Base-by-base conservation (phyloP, 2,888 invertebrate genomes). In the Tetanocera ferruginea region DNA sequence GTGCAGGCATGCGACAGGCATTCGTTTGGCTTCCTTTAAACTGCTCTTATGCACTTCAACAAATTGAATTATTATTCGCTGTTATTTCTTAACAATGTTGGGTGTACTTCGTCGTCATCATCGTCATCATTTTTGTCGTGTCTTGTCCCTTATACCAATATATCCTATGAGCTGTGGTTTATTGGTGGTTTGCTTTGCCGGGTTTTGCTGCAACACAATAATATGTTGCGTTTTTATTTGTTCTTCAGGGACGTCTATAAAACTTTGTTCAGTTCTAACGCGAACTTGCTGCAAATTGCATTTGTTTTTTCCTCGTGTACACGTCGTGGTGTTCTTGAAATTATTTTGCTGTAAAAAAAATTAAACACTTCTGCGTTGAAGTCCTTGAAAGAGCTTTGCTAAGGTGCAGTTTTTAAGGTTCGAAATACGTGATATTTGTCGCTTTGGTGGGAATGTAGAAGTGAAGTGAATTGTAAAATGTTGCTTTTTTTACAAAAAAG, bases 21-120 rank as follows among this genome's bases (percentile, higher is more conserved):
- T 74, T 80, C 51, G 34, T 77, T 49, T 25, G 77, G 79, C 52
- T 78, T 79, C 79, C 37, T 51, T 76, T 70, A 66, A 78, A 79
- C 74, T 76, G 31, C 34, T 73, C 72, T 78, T 75, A 66, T 49
- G 66, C 74, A 75, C 80, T 83, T 81, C 77, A 76, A 81, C 83
- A 86, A 86, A 86, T 86, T 85, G 80, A 86, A 86, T 86, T 86
- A 86, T 83, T 83, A 37, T 57, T 81, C 60, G 60, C 71, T 74
- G 77, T 14, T 43, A 51, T 17, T 62, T 70, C 77, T 76, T 79
- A 62, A 62, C 55, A 76, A 70, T 43, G 19, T 31, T 17, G 19
- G 52, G 19, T 51, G 34, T 28, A 19, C 25, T 3, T 9, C 72
- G 60, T 51, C 64, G 34, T 1, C 23, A 17, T 37, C 8, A 60